A percentile compares a stretch with the other conserved stretches of the same genome.
phyloP scores from a whole-genome alignment of 2,888 invertebrate species.

The Teinopalpus imperialis region DNA sequence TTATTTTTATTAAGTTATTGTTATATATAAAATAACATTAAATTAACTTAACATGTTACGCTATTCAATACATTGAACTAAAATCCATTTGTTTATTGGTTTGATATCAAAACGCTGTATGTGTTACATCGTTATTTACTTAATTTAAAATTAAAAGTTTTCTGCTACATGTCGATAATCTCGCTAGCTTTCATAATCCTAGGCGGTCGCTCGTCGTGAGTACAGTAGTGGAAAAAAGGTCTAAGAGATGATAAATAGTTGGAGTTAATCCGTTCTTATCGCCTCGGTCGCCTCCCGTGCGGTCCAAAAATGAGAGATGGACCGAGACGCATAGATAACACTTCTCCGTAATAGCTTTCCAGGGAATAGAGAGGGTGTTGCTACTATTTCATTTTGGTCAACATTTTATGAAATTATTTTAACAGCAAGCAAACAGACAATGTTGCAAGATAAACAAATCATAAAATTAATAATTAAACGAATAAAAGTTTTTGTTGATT shows the following conservation, averaged over 20 bases:
- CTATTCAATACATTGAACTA: too few relatives aligned
- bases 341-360: constrained; percentile 68
- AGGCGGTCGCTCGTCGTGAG: constrained; percentile 58
- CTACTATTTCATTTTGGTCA: constrained; percentile 30
- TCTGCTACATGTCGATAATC: constrained; percentile 16
- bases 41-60: too few relatives aligned
- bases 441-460: too few relatives aligned
- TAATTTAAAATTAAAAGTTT: constrained; percentile 2
- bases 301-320: constrained; percentile 80
- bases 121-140: too few relatives aligned
- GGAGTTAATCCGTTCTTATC: constrained; percentile 77
- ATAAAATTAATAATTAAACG: too few relatives aligned
- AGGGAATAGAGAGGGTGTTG: constrained; percentile 45
- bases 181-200: constrained; percentile 37
- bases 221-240: constrained; percentile 74
- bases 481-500: too few relatives aligned
- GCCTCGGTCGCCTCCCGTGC: constrained; percentile 68
- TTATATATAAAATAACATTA: too few relatives aligned
- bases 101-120: too few relatives aligned
- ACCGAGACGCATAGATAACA: constrained; percentile 63
- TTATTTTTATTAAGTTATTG: too few relatives aligned
- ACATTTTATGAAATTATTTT: too few relatives aligned
- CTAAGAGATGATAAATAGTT: constrained; percentile 77
- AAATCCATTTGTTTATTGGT: too few relatives aligned
- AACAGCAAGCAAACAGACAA: too few relatives aligned